Base-by-base conservation (phyloP, 2,113 vertebrate species). In the Cyphomyrus plagiostoma region DNA sequence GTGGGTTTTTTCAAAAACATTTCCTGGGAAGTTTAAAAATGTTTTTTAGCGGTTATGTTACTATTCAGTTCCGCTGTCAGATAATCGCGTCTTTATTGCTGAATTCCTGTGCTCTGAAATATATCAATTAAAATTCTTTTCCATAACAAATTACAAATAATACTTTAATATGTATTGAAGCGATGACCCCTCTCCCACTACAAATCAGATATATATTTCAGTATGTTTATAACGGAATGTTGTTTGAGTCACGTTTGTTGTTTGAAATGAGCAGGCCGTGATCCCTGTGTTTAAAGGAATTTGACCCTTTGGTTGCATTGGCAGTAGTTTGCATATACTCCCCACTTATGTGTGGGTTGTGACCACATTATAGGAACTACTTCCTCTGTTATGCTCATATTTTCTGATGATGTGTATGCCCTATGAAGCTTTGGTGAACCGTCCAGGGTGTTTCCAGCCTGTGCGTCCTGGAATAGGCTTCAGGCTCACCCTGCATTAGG, bases 261-360 rank as follows among this genome's bases (percentile, higher is more conserved):
- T 30, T 70, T 70, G 62, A 70, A 70, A 80, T 80, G 74, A 15
- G 74, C 30, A 26, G 11, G 35, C 35, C 42, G 74, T 39, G 74
- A 80, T 35, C 74, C 74, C 15, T 7, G 35, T 19, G 4, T 80
- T 80, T 42, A 80, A 80, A 42, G 74, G 35, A 80, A 80, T 80
- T 80, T 80, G 30, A 80, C 35, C 17, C 74, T 42, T 70, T 70
- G 62, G 9, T 17, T 39, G 17, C n/a, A 42, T 80, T 80, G 74
- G 35, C 74, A 19, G 74, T 2, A 39, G 30, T 80, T 80, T 19
- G 74, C 35, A 80, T 80, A 19, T 19, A 39, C 74, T 80, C 30
- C 74, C 74, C 74, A 80, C 35, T 77, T 77, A 80, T 42, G 74
- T 80, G 74, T 80, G 74, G 74, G 30, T 80, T 80, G 30, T 80